Evolutionary conservation across 2,888 invertebrate species (phyloP).

Genomic region (Seira ritae): DNA sequence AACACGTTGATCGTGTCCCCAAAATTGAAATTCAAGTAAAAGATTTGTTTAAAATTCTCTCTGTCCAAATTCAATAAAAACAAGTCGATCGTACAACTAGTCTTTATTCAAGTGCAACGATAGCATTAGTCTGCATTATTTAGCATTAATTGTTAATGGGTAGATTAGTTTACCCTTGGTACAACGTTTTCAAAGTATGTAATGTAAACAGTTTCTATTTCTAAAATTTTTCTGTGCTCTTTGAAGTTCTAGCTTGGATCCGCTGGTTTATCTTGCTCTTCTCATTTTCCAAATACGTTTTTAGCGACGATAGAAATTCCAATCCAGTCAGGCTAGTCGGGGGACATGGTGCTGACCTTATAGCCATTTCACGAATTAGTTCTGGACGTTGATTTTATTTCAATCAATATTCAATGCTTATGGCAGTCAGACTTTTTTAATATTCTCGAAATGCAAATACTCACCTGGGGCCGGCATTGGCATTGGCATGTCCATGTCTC

Average conservation of each 20-base stretch:
- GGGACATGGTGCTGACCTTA: conserved; percentile 46
- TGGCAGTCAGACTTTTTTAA: too few species aligned
- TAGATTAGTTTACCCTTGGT: not conserved
- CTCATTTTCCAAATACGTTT: conserved; percentile 35
- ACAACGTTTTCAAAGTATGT: not conserved
- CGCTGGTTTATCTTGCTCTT: conserved; percentile 39
- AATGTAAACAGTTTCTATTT: not conserved
- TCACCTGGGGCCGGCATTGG: not conserved
- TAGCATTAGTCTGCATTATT: not conserved
- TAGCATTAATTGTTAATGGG: not conserved
- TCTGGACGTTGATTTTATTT: not conserved
- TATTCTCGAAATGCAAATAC: conserved; percentile 2
- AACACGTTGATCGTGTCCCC: conserved; percentile 34
- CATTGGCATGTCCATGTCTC: not conserved
- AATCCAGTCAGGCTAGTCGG: conserved; percentile 1
- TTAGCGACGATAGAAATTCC: conserved; percentile 30
- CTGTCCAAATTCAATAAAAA: not conserved
- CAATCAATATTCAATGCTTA: too few species aligned
- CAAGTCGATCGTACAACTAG: not conserved
- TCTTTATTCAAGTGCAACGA: not conserved
- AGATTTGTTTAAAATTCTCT: conserved; percentile 1
- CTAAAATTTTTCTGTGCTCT: conserved; percentile 36
- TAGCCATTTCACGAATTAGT: conserved; percentile 39
- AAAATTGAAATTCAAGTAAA: conserved; percentile 34
- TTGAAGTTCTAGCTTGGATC: conserved; percentile 21